Percentiles rank a stretch among this genome's conserved stretches.
Conservation (phyloP, 2,888 invertebrate genomes). For the Xestobium rufovillosum region DNA sequence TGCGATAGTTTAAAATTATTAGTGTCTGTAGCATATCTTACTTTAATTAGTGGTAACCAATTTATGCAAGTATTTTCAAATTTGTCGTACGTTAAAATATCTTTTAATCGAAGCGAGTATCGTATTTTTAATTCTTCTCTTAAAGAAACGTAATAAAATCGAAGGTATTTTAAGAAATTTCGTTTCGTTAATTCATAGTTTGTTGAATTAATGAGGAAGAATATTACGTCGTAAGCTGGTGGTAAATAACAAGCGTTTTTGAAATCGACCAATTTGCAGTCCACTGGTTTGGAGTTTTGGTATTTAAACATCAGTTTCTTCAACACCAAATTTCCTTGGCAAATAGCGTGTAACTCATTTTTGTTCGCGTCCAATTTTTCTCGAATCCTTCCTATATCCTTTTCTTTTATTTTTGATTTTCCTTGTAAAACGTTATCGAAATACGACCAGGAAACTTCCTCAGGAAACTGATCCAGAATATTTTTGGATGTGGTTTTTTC, state of each 20-base stretch:
- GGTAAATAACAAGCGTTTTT: conserved; percentile 15
- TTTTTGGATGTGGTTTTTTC: background rate
- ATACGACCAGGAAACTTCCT: background rate
- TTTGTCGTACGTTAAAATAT: background rate
- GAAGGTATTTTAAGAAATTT: background rate
- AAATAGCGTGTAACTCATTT: conserved; percentile 13
- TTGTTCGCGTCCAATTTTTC: too few relatives aligned
- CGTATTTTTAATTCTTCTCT: background rate
- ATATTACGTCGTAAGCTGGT: conserved; percentile 16
- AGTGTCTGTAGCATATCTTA: too few relatives aligned
- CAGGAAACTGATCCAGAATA: background rate
- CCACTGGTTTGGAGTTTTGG: conserved; percentile 11
- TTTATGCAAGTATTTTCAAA: background rate
- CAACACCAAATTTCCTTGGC: conserved; percentile 17
- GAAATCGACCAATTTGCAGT: conserved; percentile 18
- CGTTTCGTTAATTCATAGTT: background rate
- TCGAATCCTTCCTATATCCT: too few relatives aligned
- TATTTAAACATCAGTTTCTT: conserved; percentile 18
- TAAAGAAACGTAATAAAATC: background rate
- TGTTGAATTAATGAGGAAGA: conserved; percentile 1
- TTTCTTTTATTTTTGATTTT: too few relatives aligned
- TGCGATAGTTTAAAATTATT: too few relatives aligned
- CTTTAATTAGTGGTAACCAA: background rate
- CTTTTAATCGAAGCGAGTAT: background rate
- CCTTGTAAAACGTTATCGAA: too few relatives aligned